phyloP scores from a whole-genome alignment of 2,797 vertebrate species.

The Hipposideros larvatus region DNA sequence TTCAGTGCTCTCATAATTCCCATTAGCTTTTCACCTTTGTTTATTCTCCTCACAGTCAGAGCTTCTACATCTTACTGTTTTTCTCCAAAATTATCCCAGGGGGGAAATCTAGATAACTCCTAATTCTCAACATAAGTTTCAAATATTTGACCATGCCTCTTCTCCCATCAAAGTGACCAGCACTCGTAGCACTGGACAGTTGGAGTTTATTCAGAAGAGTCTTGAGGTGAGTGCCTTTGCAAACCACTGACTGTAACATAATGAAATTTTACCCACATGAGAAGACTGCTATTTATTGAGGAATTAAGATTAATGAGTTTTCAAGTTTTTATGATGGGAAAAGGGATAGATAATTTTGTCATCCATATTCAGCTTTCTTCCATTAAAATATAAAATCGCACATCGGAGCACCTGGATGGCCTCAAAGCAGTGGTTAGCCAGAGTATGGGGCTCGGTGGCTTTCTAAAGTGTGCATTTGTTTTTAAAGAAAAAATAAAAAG shows the following conservation, averaged over 20 bases:
- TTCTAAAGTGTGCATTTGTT: not conserved
- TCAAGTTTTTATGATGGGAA: not conserved
- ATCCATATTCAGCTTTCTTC: not conserved
- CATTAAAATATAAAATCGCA: slow-evolving; percentile 21
- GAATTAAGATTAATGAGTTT: slow-evolving; percentile 21
- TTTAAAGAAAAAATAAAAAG: slow-evolving; percentile 50
- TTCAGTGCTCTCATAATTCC: not conserved
- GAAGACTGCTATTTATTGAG: not conserved
- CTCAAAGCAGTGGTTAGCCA: not conserved
- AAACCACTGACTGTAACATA: not conserved
- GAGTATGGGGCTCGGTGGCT: not conserved
- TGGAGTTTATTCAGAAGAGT: not conserved
- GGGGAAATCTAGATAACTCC: not conserved
- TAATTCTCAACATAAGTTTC: not conserved
- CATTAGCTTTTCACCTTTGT: not conserved
- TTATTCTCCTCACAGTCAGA: not conserved
- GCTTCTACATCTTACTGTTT: not conserved
- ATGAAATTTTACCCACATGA: not conserved
- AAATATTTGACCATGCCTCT: not conserved
- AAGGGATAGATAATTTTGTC: slow-evolving; percentile 1
- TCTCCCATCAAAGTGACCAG: not conserved
- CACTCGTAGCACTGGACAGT: not conserved
- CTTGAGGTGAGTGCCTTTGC: not conserved
- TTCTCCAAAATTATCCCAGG: not conserved
- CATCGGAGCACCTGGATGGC: not conserved